These are phyloP conservation scores for Phalacrocorax carbo DNA, from an alignment of 2,113 vertebrate species.

Conservation along the genomic window DNA sequence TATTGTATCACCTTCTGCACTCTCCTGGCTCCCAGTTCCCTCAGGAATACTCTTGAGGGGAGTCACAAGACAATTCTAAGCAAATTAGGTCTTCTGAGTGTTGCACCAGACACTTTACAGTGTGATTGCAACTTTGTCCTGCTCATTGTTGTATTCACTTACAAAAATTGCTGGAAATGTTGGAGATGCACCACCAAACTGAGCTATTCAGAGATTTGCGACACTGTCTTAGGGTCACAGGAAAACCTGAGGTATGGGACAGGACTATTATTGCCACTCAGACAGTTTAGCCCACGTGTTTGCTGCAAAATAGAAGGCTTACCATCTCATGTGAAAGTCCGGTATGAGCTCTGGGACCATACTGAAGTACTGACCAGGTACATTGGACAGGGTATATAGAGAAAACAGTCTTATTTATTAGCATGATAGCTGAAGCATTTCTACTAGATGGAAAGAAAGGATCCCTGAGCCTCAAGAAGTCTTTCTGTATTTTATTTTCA, in stretches of 20 bases:
- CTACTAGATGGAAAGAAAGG: neutral
- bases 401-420: neutral
- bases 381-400: neutral
- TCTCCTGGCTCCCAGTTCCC: neutral
- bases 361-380: neutral
- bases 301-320: neutral
- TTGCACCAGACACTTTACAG: neutral
- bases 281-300: neutral
- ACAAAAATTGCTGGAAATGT: neutral
- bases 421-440: neutral
- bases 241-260: neutral
- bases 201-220: fast-evolving
- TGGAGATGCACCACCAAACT: neutral
- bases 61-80: neutral
- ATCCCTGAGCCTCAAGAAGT: neutral
- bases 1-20: neutral
- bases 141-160: neutral
- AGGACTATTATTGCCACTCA: neutral
- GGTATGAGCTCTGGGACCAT: neutral
- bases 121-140: neutral
- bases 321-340: neutral
- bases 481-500: neutral
- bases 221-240: neutral
- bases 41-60: neutral
- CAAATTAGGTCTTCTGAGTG: neutral